phyloP scores from a whole-genome alignment of 2,888 invertebrate species.

The Gari tellinella region DNA sequence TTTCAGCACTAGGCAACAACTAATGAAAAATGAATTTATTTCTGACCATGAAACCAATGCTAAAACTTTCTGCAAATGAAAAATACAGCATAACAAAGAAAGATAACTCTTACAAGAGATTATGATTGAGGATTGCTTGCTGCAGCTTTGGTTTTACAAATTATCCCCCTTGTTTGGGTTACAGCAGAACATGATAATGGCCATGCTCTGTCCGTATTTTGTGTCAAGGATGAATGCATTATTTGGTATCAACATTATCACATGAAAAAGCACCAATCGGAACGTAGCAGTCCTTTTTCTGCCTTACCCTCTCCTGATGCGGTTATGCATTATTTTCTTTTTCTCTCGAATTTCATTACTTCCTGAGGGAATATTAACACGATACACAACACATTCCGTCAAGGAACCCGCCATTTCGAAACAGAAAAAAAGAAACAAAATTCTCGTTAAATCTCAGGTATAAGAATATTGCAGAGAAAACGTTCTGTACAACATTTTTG shows the following conservation, averaged over 20 bases:
- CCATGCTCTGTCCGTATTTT: conserved; percentile 7
- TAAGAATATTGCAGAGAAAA: conserved; percentile 35
- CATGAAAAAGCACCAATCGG: conserved; percentile 59
- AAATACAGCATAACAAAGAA: no score
- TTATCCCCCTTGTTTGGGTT: no score
- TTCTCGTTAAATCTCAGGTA: conserved; percentile 55
- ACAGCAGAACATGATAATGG: no score
- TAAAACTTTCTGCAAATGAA: no score
- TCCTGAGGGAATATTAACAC: conserved; percentile 55
- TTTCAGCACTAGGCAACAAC: no score
- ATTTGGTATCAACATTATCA: conserved; percentile 61
- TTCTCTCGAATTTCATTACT: conserved; percentile 7
- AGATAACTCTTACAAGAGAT: no score
- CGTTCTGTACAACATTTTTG: conserved; percentile 20
- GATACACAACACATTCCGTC: conserved; percentile 47
- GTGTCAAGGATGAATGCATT: conserved; percentile 46
- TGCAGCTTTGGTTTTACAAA: no score
- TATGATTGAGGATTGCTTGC: no score
- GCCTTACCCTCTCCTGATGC: conserved; percentile 53
- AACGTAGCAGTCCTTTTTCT: conserved; percentile 51
- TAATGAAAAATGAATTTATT: no score
- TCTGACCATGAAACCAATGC: no score
- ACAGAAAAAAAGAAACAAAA: conserved; percentile 11
- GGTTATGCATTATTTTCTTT: conserved; percentile 23
- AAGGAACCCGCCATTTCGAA: conserved; percentile 40